phyloP scores from a whole-genome alignment of 30 jellyfish, hydroid and myxozoan species.

The Aurelia coerulea region DNA sequence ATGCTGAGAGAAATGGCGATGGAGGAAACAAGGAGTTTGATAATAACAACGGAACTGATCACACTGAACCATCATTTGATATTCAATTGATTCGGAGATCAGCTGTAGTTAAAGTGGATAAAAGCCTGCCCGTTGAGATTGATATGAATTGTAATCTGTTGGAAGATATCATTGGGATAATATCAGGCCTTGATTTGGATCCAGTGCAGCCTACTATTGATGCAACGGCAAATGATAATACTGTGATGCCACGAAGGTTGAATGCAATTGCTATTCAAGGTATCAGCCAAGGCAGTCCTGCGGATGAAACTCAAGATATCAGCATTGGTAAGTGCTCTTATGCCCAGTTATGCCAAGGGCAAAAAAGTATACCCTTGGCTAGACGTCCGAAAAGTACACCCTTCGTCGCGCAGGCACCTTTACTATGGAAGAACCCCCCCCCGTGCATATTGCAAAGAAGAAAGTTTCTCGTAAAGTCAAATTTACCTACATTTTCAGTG shows the following conservation, averaged over 20 bases:
- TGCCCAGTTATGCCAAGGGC: no score
- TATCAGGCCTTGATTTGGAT: slow-evolving; percentile 91
- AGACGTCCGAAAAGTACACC: no score
- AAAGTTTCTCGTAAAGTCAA: no score
- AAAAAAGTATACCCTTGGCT: no score
- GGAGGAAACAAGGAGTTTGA: slow-evolving; percentile 12
- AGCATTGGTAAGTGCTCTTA: slow-evolving; percentile 57
- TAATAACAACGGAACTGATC: slow-evolving; percentile 12
- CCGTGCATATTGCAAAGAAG: no score
- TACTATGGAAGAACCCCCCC: no score
- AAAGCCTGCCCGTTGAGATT: slow-evolving; percentile 33
- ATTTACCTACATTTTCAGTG: no score
- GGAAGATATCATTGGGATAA: slow-evolving; percentile 85
- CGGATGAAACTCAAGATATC: slow-evolving; percentile 49
- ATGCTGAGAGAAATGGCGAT: slow-evolving; percentile 22
- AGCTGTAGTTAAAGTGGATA: slow-evolving; percentile 53
- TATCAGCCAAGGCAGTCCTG: slow-evolving; percentile 62
- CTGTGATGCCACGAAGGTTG: slow-evolving; percentile 51
- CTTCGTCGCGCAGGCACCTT: no score
- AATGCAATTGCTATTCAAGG: slow-evolving; percentile 87
- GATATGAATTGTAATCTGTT: slow-evolving; percentile 32
- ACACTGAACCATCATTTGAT: slow-evolving; percentile 32
- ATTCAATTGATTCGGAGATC: slow-evolving; percentile 38
- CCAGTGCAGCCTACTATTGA: slow-evolving; percentile 65
- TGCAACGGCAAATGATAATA: slow-evolving; percentile 11